phyloP scores from a whole-genome alignment of 2,113 vertebrate species.

The Gnathonemus echidnorhynchus region DNA sequence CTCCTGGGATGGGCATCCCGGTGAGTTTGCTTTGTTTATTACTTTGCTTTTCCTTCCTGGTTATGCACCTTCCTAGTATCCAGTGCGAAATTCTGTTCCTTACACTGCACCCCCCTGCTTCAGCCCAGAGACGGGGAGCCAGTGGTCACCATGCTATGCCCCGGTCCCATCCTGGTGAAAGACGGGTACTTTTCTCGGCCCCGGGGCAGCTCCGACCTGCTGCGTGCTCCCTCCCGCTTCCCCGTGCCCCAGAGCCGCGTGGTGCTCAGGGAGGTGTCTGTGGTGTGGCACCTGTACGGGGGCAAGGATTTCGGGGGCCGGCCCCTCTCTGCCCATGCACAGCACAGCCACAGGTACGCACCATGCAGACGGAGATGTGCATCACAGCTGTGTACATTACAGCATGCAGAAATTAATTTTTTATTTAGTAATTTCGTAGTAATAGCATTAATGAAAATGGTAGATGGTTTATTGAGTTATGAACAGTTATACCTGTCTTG shows the following conservation, averaged over 20 bases:
- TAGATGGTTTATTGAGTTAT: not conserved
- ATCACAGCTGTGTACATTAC: not conserved
- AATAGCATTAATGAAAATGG: not conserved
- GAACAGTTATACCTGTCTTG: not conserved
- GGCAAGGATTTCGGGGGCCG: slow-evolving; percentile 76
- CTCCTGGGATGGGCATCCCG: slow-evolving; percentile 81
- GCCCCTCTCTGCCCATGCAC: slow-evolving; percentile 46
- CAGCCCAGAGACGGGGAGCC: slow-evolving; percentile 82
- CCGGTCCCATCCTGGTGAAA: slow-evolving; percentile 62
- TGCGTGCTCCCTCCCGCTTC: slow-evolving; percentile 74
- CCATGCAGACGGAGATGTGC: not conserved
- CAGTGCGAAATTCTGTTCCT: not conserved
- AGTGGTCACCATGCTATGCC: slow-evolving; percentile 67
- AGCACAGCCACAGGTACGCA: slow-evolving; percentile 52
- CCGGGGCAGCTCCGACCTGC: slow-evolving; percentile 75
- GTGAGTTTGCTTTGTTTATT: slow-evolving; percentile 48
- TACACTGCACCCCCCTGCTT: not conserved
- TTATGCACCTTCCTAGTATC: not conserved
- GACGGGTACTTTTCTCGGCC: slow-evolving; percentile 80
- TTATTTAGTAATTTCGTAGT: not conserved
- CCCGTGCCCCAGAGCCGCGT: slow-evolving; percentile 76
- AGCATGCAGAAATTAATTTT: not conserved
- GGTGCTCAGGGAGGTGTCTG: slow-evolving; percentile 76
- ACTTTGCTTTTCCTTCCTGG: not conserved
- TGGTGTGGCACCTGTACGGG: slow-evolving; percentile 86